Evolutionary conservation across 2,888 invertebrate species (phyloP).

Genomic region (Tiphia femorata): DNA sequence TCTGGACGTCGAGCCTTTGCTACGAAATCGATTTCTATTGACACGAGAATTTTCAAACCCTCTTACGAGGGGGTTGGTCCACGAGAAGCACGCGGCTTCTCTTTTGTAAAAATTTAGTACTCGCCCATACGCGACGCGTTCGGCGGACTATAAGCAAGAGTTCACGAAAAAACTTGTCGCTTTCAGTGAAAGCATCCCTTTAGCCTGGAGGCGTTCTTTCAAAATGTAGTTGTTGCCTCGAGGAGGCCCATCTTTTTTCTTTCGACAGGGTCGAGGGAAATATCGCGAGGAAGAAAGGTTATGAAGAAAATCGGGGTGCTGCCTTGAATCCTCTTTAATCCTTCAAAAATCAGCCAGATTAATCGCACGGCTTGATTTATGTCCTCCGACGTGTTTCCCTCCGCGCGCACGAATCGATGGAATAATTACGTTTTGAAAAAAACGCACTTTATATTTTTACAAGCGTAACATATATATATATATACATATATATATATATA

Average conservation of each 20-base stretch:
- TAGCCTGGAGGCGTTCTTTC: slow-evolving; percentile 49
- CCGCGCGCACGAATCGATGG: slow-evolving; percentile 34
- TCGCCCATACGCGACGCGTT: neutral
- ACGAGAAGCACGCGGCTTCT: neutral
- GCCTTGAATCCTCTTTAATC: no score
- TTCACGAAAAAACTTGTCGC: slow-evolving; percentile 45
- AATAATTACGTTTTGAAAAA: slow-evolving; percentile 45
- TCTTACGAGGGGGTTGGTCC: neutral
- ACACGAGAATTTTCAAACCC: neutral
- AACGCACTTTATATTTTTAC: slow-evolving; percentile 54
- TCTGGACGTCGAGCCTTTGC: neutral
- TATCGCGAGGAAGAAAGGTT: neutral
- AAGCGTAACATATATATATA: slow-evolving; percentile 37
- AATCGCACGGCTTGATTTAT: neutral
- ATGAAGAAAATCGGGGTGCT: no score
- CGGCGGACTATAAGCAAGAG: slow-evolving; percentile 17
- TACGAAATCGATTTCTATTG: neutral
- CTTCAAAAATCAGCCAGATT: no score
- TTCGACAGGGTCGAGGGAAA: no score
- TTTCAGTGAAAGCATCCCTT: slow-evolving; percentile 59
- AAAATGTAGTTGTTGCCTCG: slow-evolving; percentile 51
- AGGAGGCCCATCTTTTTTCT: slow-evolving; percentile 23
- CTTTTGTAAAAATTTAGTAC: neutral
- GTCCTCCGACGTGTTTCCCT: neutral
- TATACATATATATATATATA: slow-evolving; percentile 38